These are phyloP conservation scores for Euzetes globulus DNA, from an alignment of 2,888 invertebrate genomes.

Conservation along the genomic window DNA sequence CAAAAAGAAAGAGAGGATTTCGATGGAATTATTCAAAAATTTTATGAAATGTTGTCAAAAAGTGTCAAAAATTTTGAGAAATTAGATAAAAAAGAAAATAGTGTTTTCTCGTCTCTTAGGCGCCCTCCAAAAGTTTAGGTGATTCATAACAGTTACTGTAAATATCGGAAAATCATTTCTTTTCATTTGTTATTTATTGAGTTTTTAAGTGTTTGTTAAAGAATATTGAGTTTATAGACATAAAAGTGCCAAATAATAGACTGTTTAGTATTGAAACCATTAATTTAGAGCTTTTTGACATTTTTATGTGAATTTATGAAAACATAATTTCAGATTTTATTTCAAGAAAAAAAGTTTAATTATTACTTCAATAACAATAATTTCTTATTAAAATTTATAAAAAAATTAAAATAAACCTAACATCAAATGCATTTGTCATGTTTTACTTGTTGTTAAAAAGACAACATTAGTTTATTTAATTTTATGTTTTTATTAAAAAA, in stretches of 20 bases:
- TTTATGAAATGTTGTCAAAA: constrained; percentile 8
- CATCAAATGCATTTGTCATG: too few relatives aligned
- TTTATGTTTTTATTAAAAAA: too few relatives aligned
- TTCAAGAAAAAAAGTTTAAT: neutral
- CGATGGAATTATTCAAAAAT: neutral
- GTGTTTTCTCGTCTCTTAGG: neutral
- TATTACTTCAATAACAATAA: neutral
- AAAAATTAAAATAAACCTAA: too few relatives aligned
- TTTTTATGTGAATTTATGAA: neutral
- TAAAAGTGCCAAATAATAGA: constrained; percentile 12
- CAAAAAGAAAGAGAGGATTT: neutral
- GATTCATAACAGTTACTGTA: neutral
- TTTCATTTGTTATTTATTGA: neutral
- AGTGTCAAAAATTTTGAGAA: constrained; percentile 19
- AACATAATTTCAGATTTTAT: neutral
- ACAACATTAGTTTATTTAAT: too few relatives aligned
- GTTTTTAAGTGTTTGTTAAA: neutral
- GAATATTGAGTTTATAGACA: neutral
- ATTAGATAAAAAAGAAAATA: neutral
- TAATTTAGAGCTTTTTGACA: constrained; percentile 10
- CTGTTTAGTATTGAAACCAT: neutral
- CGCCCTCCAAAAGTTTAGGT: neutral
- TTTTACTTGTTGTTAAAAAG: too few relatives aligned
- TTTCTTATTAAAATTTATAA: neutral
- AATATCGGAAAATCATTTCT: neutral